Evolutionary conservation across 2,797 vertebrate species (phyloP).

Genomic region (Coilia nasus): DNA sequence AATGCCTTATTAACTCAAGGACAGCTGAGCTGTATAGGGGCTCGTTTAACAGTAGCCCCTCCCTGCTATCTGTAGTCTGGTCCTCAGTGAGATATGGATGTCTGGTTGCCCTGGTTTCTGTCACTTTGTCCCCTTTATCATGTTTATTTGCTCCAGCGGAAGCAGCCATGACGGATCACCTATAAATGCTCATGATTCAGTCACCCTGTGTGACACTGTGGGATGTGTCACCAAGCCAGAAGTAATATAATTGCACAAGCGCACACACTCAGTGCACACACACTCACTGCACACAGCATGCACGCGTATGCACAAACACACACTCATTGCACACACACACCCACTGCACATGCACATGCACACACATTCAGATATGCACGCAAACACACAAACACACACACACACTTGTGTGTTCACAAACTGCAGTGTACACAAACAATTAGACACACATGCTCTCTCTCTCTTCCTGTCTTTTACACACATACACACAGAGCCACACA

Average conservation of each 20-base stretch:
- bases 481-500: not conserved
- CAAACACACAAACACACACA: not conserved
- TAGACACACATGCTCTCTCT: not conserved
- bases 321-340: not conserved
- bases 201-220: not conserved
- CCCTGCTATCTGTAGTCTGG: too few relatives aligned
- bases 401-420: not conserved
- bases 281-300: too few relatives aligned
- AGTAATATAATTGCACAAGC: constrained; percentile 1
- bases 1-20: too few relatives aligned
- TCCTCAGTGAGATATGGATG: not conserved
- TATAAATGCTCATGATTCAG: not conserved
- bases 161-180: not conserved
- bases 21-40: too few relatives aligned
- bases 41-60: too few relatives aligned
- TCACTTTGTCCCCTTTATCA: not conserved
- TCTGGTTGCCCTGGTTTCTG: not conserved
- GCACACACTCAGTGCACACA: too few relatives aligned
- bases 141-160: not conserved
- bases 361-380: not conserved
- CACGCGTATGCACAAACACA: not conserved
- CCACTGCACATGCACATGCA: too few relatives aligned
- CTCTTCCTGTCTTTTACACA: too few relatives aligned
- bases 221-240: not conserved
- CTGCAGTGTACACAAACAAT: not conserved